These are phyloP conservation scores for Girardinichthys multiradiatus DNA, from an alignment of 2,113 vertebrate species.

Conservation along the genomic window DNA sequence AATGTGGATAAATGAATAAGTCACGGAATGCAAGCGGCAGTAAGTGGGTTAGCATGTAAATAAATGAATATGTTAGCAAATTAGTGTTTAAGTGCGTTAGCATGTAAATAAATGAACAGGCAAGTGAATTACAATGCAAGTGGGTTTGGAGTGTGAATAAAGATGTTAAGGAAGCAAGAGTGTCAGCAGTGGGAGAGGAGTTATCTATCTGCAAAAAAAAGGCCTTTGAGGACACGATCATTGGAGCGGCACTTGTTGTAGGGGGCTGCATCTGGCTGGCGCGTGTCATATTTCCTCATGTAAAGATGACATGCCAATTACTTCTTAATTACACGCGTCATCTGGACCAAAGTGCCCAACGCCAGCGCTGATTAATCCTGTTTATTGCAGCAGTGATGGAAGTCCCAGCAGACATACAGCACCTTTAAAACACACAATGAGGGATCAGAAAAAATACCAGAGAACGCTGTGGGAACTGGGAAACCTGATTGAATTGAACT, in stretches of 20 bases:
- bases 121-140: constrained; percentile 58
- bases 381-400: constrained; percentile 78
- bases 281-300: constrained; percentile 81
- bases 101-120: constrained; percentile 77
- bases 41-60: constrained; percentile 84
- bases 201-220: constrained; percentile 43
- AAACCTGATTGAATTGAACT: constrained; percentile 32
- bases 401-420: constrained; percentile 68
- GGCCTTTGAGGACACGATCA: constrained; percentile 58
- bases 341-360: constrained; percentile 80
- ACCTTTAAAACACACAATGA: constrained; percentile 52
- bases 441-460: constrained; percentile 49
- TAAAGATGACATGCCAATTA: constrained; percentile 86
- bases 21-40: constrained; percentile 62
- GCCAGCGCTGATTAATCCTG: constrained; percentile 82
- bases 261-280: constrained; percentile 59
- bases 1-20: constrained; percentile 78
- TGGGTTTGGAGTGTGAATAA: constrained; percentile 52
- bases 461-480: constrained; percentile 16
- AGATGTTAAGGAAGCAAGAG: constrained; percentile 46
- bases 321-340: constrained; percentile 84
- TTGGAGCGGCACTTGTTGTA: constrained; percentile 38
- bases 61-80: constrained; percentile 79
- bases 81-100: constrained; percentile 80
- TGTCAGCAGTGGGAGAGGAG: constrained; percentile 55